Evolutionary conservation across 1,140 invertebrate species (phyloP).

Genomic region (Camponotus vicinus): DNA sequence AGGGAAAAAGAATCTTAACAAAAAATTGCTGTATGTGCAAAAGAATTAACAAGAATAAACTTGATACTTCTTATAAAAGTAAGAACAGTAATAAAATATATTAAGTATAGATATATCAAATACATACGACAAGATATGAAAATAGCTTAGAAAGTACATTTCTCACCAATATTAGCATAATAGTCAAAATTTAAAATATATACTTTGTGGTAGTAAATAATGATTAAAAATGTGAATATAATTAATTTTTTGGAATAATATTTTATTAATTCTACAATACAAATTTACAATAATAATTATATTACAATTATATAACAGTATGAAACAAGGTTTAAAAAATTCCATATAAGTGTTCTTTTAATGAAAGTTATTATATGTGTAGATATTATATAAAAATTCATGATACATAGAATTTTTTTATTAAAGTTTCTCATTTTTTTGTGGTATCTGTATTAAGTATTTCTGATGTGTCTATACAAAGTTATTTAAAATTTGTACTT

Average conservation of each 20-base stretch:
- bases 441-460: background rate
- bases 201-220: constrained; percentile 8
- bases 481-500: constrained; percentile 10
- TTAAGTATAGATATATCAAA: constrained; percentile 5
- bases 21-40: background rate
- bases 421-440: background rate
- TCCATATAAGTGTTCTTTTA: constrained; percentile 24
- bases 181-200: constrained; percentile 35
- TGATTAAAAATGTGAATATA: constrained; percentile 26
- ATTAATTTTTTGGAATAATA: constrained; percentile 5
- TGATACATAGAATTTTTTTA: constrained; percentile 8
- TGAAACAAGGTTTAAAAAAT: background rate
- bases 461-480: background rate
- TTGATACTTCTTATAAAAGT: background rate
- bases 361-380: background rate
- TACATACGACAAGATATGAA: background rate
- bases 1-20: background rate
- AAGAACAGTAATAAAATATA: background rate
- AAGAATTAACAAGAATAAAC: constrained; percentile 10
- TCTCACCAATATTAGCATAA: constrained; percentile 1
- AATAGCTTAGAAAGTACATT: constrained; percentile 4
- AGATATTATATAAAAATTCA: constrained; percentile 12
- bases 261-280: background rate
- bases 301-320: background rate
- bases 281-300: background rate